These are phyloP conservation scores for Xanthia icteritia DNA, from an alignment of 2,888 invertebrate genomes.

Conservation along the genomic window DNA sequence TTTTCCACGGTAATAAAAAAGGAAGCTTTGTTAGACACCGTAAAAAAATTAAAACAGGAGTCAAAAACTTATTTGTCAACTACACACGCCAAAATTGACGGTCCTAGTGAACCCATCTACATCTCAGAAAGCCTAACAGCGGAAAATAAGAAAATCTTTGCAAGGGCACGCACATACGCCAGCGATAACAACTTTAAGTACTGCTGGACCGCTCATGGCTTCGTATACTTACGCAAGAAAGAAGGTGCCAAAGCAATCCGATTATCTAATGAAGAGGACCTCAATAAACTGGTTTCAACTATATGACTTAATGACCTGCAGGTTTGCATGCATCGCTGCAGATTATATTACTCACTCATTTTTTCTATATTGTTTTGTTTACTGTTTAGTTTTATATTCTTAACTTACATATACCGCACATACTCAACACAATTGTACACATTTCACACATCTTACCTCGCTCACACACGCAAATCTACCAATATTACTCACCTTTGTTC, in stretches of 20 bases:
- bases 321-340: neutral
- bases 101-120: neutral
- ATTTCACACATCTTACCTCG: no score
- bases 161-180: no score
- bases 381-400: neutral
- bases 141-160: no score
- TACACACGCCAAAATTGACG: neutral
- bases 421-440: neutral
- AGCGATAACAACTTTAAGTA: no score
- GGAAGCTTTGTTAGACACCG: slow-evolving; percentile 1
- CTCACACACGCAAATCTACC: no score
- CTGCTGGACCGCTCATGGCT: no score
- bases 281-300: no score
- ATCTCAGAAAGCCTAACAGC: neutral
- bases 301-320: no score
- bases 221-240: no score
- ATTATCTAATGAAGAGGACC: no score
- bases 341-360: neutral
- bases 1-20: neutral
- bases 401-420: neutral
- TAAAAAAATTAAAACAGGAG: neutral
- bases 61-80: neutral
- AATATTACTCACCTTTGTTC: no score
- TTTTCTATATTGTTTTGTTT: neutral
- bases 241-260: no score